Conservation (phyloP, 2,113 vertebrate genomes). For the Enhydra lutris region DNA sequence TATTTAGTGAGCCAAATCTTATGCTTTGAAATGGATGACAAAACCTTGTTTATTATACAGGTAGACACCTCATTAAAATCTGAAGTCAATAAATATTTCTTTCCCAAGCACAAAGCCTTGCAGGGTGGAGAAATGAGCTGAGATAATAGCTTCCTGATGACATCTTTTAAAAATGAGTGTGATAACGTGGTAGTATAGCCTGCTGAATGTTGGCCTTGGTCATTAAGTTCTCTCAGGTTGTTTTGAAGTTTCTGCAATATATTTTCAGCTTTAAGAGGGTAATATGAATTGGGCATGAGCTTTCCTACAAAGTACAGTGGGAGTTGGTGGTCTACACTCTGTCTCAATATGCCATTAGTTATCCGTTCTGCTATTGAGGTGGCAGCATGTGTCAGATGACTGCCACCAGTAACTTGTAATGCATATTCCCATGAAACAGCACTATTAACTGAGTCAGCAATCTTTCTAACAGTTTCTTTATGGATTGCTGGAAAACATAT, state of each 20-base stretch:
- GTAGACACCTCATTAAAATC: conserved; percentile 33
- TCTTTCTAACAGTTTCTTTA: conserved; percentile 33
- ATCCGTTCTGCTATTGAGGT: not conserved
- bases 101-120: not conserved
- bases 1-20: conserved; percentile 46
- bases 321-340: conserved; percentile 42
- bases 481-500: not conserved
- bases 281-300: conserved; percentile 27
- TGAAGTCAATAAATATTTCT: conserved; percentile 12
- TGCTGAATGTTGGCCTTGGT: not conserved
- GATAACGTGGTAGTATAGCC: conserved; percentile 13
- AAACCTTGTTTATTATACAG: conserved; percentile 36
- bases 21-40: conserved; percentile 51
- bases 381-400: not conserved
- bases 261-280: conserved; percentile 12
- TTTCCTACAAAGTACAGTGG: conserved; percentile 1
- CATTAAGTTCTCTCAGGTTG: conserved; percentile 19
- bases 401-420: not conserved
- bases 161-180: conserved; percentile 53
- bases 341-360: not conserved
- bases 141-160: conserved; percentile 38
- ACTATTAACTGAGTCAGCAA: conserved; percentile 13
- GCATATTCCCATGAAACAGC: conserved; percentile 22
- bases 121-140: conserved; percentile 20
- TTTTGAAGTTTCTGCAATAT: conserved; percentile 38